Base-by-base conservation (phyloP, 2,113 vertebrate genomes). In the Ovibos moschatus region DNA sequence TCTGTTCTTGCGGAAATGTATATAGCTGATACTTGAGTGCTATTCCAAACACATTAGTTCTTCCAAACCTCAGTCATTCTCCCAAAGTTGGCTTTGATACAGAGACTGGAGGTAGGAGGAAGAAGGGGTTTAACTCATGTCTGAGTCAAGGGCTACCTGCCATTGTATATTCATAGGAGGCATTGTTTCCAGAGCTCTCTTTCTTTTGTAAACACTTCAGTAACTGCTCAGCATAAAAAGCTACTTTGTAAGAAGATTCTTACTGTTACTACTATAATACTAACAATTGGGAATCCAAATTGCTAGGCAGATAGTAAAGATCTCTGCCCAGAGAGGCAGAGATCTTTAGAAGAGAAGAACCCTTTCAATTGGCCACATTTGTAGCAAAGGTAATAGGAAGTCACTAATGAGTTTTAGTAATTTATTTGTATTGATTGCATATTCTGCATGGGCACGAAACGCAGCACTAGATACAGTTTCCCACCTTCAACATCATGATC, bases 401-500 rank as follows among this genome's bases (percentile, higher is more conserved):
- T 45, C 30, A 82, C 33, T 89, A 81, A 21, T 33, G 33, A 90
- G 30, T 85, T 86, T 30, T 25, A 87, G 43, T 64, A 17, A 74
- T 55, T 78, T 67, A 51, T 50, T 67, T 64, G 7, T 64, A 88
- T 43, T 90, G 85, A 95, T 60, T 87, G 50, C 47, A 97, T 93
- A 95, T 51, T 97, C n/a, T 33, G 71, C 2, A 3, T 95, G 21
- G 79, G 93, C 95, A 88, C 89, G 27, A 95, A 97, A 95, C 50
- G 9, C 76, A 94, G 53, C 4, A 25, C 10, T 84, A 53, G 7
- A 40, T 53, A 97, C 85, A 83, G 8, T 83, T 92, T 7, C 1
- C 3, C 33, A 62, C 57, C 76, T 96, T 98, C 81, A 95, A 98
- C 94, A 55, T 98, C 83, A 87, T 30, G 94, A 90, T 23, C 57